Evolutionary conservation across 2,888 invertebrate species (phyloP).

Genomic region (Tipula confusa): DNA sequence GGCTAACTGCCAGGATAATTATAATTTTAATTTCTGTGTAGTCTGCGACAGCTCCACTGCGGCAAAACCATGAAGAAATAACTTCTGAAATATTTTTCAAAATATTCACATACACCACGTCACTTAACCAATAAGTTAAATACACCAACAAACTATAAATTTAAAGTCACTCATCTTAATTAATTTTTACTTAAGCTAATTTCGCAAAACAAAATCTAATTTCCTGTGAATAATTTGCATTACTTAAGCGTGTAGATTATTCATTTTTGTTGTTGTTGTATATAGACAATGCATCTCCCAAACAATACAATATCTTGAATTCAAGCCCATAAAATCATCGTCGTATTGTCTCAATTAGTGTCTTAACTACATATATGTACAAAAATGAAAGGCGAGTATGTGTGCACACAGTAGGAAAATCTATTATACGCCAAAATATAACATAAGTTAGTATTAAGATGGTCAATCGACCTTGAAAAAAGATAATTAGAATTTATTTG

Average conservation of each 20-base stretch:
- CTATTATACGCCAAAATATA: neutral
- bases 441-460: neutral
- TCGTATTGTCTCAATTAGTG: neutral
- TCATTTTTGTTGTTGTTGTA: no score
- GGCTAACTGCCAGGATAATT: no score
- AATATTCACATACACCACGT: no score
- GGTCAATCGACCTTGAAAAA: neutral
- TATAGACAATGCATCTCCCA: neutral
- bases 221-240: conserved; percentile 12
- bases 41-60: no score
- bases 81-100: no score
- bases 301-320: neutral
- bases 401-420: neutral
- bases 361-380: neutral
- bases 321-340: neutral
- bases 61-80: no score
- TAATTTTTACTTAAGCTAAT: neutral
- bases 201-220: neutral
- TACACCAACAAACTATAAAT: no score
- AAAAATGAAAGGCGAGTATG: neutral
- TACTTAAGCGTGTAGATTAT: neutral
- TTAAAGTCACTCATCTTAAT: neutral
- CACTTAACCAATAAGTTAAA: no score
- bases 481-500: neutral
- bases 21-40: no score